Conservation (phyloP, 2,797 vertebrate genomes). For the Calcarius lapponicus region DNA sequence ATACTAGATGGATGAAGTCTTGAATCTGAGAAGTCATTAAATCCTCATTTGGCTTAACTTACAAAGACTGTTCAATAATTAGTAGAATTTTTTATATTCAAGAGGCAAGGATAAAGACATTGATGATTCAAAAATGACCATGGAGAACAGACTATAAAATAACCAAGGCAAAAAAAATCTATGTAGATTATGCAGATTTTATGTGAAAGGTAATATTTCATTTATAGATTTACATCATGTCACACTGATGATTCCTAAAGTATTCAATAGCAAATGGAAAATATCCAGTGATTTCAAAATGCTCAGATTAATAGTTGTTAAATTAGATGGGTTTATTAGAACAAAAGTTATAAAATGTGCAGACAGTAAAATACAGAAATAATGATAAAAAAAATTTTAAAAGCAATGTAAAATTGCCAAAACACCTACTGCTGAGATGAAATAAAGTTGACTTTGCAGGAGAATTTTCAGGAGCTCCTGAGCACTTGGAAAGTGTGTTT, state of each 20-base stretch:
- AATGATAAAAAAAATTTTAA: neutral
- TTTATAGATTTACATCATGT: neutral
- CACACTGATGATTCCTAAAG: constrained; percentile 10
- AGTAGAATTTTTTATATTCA: constrained; percentile 30
- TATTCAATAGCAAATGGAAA: neutral
- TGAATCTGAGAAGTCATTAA: constrained; percentile 28
- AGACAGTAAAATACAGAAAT: neutral
- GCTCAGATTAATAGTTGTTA: neutral
- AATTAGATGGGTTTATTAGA: constrained; percentile 11
- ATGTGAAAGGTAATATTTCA: constrained; percentile 1
- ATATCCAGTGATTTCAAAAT: neutral
- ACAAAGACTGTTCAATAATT: constrained; percentile 7
- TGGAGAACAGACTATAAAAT: neutral
- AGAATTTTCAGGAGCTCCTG: neutral
- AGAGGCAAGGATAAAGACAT: neutral
- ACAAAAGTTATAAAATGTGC: neutral
- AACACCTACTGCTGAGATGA: neutral
- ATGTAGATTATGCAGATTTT: neutral
- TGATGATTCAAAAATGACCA: constrained; percentile 31
- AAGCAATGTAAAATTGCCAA: neutral
- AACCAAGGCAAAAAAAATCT: neutral
- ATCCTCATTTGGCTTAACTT: constrained; percentile 19
- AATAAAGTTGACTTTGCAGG: neutral
- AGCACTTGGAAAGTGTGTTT: neutral
- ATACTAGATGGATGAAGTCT: neutral